Percentiles rank a stretch among this genome's conserved stretches.
Evolutionary conservation across 1,140 invertebrate genomes (phyloP).

Genomic region (Cyclargus thomasi): DNA sequence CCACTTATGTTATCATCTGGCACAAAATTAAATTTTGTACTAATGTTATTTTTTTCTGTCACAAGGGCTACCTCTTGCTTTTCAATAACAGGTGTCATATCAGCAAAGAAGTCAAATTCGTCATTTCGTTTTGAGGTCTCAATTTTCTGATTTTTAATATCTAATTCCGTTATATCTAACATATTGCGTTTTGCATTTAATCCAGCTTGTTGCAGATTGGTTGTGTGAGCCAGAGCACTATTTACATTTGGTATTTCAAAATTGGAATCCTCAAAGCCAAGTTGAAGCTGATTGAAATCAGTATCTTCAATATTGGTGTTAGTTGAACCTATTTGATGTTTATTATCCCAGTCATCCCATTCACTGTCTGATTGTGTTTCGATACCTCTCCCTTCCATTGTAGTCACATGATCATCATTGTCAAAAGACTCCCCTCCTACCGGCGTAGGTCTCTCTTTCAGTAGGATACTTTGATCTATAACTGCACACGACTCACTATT

Average conservation of each 20-base stretch:
- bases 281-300: not conserved
- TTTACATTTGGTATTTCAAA: conserved; percentile 22
- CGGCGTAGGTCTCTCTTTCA: conserved; percentile 85
- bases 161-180: conserved; percentile 81
- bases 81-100: conserved; percentile 88
- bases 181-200: conserved; percentile 70
- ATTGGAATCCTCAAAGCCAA: conserved; percentile 6
- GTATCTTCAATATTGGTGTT: conserved; percentile 5
- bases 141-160: conserved; percentile 82
- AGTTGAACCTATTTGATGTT: conserved; percentile 29
- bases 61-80: conserved; percentile 70
- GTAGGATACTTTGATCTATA: conserved; percentile 58
- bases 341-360: conserved; percentile 89
- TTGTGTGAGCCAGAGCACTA: conserved; percentile 31
- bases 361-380: conserved; percentile 58
- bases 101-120: conserved; percentile 86
- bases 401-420: conserved; percentile 53
- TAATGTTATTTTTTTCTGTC: conserved; percentile 35
- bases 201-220: conserved; percentile 57
- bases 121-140: conserved; percentile 63
- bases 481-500: conserved; percentile 32
- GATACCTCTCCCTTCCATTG: conserved; percentile 35
- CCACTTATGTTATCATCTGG: conserved; percentile 52
- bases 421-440: conserved; percentile 86
- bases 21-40: conserved; percentile 67